Conservation (phyloP, 2,797 vertebrate genomes). For the Podarcis siculus region DNA sequence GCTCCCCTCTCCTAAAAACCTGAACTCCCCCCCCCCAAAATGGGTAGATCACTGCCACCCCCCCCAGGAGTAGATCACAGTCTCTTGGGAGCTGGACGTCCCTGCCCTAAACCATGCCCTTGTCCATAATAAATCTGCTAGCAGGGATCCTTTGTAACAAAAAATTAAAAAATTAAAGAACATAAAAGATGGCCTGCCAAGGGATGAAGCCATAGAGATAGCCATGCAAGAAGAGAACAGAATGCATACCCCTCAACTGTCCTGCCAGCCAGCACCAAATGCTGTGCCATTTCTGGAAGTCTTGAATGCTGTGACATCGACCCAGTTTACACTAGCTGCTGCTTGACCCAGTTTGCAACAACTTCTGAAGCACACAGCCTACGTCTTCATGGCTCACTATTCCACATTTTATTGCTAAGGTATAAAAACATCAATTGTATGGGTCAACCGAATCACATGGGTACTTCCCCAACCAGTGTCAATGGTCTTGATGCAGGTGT, state of each 20-base stretch:
- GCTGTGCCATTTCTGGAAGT: no score
- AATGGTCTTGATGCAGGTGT: background rate
- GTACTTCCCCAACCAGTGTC: background rate
- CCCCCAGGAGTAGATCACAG: no score
- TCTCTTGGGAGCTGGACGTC: no score
- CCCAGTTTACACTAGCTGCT: background rate
- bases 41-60: no score
- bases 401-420: background rate
- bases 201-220: slow-evolving; percentile 17
- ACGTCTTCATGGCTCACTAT: no score
- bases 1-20: no score
- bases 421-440: no score
- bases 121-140: slow-evolving; percentile 58
- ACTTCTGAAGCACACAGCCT: background rate
- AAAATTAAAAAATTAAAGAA: slow-evolving; percentile 25
- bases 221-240: background rate
- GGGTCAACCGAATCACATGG: no score
- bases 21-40: no score
- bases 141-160: slow-evolving; percentile 41
- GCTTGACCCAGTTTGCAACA: no score
- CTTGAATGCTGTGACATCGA: background rate
- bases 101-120: slow-evolving; percentile 39
- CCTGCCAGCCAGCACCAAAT: background rate
- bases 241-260: slow-evolving; percentile 3
- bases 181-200: slow-evolving; percentile 40